A percentile compares a stretch with the other conserved stretches of the same genome.
phyloP scores from a whole-genome alignment of 2,888 invertebrate genomes.

The Chelonus formosanus region DNA sequence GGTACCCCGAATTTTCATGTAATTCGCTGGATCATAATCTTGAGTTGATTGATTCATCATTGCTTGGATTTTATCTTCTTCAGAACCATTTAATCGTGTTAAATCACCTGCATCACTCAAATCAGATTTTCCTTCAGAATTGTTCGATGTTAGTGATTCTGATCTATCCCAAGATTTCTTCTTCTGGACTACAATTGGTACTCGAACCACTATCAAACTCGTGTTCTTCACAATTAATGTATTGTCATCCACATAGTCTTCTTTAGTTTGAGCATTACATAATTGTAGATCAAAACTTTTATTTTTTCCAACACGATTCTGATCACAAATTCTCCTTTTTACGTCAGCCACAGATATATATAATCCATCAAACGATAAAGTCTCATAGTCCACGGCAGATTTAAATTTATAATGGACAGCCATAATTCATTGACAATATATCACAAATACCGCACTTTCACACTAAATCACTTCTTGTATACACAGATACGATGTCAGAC shows the following conservation, averaged over 20 bases:
- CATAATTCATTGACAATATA: constrained; percentile 68
- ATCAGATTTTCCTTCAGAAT: constrained; percentile 57
- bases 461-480: too few species aligned
- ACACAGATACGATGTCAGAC: too few species aligned
- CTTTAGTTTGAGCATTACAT: constrained; percentile 95
- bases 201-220: constrained; percentile 91
- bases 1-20: constrained; percentile 86
- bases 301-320: constrained; percentile 92
- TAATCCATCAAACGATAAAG: constrained; percentile 95
- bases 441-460: too few species aligned
- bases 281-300: constrained; percentile 96
- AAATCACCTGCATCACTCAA: constrained; percentile 79
- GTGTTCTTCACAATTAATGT: constrained; percentile 96
- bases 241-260: constrained; percentile 93
- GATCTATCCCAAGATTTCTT: constrained; percentile 80
- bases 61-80: constrained; percentile 96
- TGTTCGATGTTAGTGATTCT: constrained; percentile 54
- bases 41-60: constrained; percentile 98
- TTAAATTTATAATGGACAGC: constrained; percentile 99
- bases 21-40: constrained; percentile 96
- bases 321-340: constrained; percentile 93
- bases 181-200: constrained; percentile 83
- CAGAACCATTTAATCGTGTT: constrained; percentile 89
- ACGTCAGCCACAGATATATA: constrained; percentile 95
- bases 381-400: constrained; percentile 94